A percentile compares a stretch with the other conserved stretches of the same genome.
Evolutionary conservation across 1,140 invertebrate species (phyloP).

Genomic region (Condylostylus longicornis): DNA sequence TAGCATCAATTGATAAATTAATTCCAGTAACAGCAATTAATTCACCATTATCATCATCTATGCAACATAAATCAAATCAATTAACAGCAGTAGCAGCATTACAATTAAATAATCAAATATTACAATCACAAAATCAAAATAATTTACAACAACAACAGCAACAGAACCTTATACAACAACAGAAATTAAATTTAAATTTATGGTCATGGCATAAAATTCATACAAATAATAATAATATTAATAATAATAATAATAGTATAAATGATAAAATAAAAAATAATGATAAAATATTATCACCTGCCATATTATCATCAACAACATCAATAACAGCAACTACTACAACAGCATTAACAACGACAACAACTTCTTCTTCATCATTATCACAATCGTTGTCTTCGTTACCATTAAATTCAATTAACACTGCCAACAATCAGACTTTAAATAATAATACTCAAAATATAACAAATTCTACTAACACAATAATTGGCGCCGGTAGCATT

Average conservation of each 20-base stretch:
- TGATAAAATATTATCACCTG: no score
- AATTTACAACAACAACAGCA: slow-evolving; percentile 6
- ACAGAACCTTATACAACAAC: background rate
- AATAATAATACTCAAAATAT: slow-evolving; percentile 3
- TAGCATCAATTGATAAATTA: no score
- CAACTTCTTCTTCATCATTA: slow-evolving; percentile 13
- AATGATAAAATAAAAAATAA: no score
- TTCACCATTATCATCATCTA: no score
- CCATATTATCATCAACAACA: slow-evolving; percentile 5
- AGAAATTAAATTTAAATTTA: no score
- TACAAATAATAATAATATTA: no score
- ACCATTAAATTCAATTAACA: slow-evolving; percentile 7
- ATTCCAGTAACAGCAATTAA: no score
- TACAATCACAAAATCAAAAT: slow-evolving; percentile 27
- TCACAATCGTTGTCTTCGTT: slow-evolving; percentile 8
- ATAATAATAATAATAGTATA: no score
- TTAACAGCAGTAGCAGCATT: slow-evolving; percentile 6
- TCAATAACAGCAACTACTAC: slow-evolving; percentile 2
- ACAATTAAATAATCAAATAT: slow-evolving; percentile 11
- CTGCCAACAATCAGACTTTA: slow-evolving; percentile 5
- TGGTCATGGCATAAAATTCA: slow-evolving; percentile 6
- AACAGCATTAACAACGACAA: slow-evolving; percentile 8
- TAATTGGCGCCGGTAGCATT: slow-evolving; percentile 3
- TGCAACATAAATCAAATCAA: background rate
- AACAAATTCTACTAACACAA: slow-evolving; percentile 4